A percentile compares a stretch with the other conserved stretches of the same genome.
Conservation (phyloP, 2,797 vertebrate genomes). For the Morelia viridis region DNA sequence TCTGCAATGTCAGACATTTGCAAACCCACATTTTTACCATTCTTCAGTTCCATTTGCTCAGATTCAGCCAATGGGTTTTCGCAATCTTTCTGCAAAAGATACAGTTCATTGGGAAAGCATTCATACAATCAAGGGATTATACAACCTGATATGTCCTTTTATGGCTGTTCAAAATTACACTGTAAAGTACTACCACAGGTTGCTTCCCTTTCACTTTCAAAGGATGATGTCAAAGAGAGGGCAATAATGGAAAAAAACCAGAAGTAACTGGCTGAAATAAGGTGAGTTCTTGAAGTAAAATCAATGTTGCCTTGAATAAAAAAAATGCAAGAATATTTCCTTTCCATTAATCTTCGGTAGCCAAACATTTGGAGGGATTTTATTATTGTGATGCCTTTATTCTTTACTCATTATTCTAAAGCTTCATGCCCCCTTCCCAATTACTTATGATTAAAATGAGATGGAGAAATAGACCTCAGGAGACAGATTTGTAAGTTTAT, state of each 20-base stretch:
- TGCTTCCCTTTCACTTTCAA: neutral
- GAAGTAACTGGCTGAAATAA: slow-evolving; percentile 19
- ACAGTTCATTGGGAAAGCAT: fast-evolving
- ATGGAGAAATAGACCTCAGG: neutral
- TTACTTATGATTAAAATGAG: neutral
- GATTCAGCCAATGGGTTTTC: slow-evolving; percentile 5
- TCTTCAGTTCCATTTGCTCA: slow-evolving; percentile 31
- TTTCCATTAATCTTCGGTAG: neutral
- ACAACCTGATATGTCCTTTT: neutral
- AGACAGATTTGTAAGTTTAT: neutral
- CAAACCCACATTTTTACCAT: slow-evolving; percentile 61
- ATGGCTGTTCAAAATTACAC: slow-evolving; percentile 22
- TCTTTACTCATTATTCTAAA: neutral
- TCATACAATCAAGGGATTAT: slow-evolving; percentile 26
- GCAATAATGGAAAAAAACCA: slow-evolving; percentile 1
- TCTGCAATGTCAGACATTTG: slow-evolving; percentile 19
- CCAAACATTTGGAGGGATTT: neutral
- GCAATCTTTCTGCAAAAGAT: neutral
- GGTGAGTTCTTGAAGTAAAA: slow-evolving; percentile 37
- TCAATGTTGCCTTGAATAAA: neutral
- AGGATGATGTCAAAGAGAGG: slow-evolving; percentile 2
- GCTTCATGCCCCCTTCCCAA: neutral
- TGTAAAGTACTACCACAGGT: slow-evolving; percentile 10
- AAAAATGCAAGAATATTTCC: neutral
- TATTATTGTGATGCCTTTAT: neutral